A percentile compares a stretch with the other conserved stretches of the same genome.
phyloP scores from a whole-genome alignment of 2,797 vertebrate genomes.

The Monodelphis domestica region DNA sequence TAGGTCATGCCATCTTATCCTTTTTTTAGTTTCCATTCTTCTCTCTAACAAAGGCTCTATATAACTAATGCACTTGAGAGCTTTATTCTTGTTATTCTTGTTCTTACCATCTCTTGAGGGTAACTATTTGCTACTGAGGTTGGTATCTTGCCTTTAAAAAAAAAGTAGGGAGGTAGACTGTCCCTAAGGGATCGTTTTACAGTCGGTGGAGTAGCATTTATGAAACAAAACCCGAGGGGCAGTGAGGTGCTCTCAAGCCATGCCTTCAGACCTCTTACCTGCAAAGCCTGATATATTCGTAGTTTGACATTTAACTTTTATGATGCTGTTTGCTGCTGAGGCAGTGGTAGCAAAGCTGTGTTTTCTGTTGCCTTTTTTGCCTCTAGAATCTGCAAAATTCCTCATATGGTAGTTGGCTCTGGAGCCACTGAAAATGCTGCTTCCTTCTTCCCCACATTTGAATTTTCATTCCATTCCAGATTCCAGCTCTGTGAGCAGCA shows the following conservation, averaged over 20 bases:
- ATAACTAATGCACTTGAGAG: neutral
- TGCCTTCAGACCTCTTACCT: neutral
- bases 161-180: no score
- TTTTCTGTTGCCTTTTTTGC: neutral
- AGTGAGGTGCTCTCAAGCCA: rapidly evolving
- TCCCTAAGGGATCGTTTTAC: neutral
- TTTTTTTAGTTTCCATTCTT: neutral
- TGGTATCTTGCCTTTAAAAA: neutral
- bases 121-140: neutral
- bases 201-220: neutral
- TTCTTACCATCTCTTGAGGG: neutral
- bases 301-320: neutral
- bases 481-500: constrained; percentile 30
- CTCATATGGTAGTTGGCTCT: neutral
- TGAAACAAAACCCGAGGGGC: neutral
- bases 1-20: neutral
- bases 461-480: constrained; percentile 36
- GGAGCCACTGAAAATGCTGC: constrained; percentile 34
- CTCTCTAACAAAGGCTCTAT: neutral
- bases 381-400: constrained; percentile 15
- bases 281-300: neutral
- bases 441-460: constrained; percentile 14
- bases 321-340: neutral
- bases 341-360: neutral
- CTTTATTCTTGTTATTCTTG: neutral